Evolutionary conservation across 1,140 invertebrate genomes (phyloP).

Genomic region (Limonius californicus): DNA sequence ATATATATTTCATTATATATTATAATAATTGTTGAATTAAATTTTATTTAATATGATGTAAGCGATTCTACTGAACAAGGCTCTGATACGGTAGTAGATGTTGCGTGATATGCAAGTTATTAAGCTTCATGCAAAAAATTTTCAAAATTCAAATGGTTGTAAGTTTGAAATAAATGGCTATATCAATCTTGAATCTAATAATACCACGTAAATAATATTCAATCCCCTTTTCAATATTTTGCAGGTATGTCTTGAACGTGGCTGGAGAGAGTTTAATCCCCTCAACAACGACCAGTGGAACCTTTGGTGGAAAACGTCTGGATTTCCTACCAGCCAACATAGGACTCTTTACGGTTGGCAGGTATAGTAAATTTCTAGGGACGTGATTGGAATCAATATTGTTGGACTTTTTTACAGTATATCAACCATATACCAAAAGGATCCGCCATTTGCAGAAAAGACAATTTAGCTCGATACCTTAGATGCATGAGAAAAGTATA

Average conservation of each 20-base stretch:
- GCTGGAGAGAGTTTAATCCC: slow-evolving; percentile 70
- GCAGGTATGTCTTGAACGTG: slow-evolving; percentile 73
- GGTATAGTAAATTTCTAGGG: too few species aligned
- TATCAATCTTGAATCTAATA: too few species aligned
- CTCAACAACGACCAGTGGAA: slow-evolving; percentile 70
- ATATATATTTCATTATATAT: too few species aligned
- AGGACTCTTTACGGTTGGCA: slow-evolving; percentile 70
- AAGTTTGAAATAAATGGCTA: too few species aligned
- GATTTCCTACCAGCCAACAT: slow-evolving; percentile 66
- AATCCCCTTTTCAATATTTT: slow-evolving; percentile 10
- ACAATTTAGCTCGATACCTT: slow-evolving; percentile 71
- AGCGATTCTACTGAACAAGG: too few species aligned
- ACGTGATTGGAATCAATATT: not conserved
- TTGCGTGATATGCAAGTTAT: too few species aligned
- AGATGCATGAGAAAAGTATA: slow-evolving; percentile 78
- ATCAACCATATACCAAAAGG: slow-evolving; percentile 83
- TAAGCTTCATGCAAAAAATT: too few species aligned
- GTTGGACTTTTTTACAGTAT: slow-evolving; percentile 54
- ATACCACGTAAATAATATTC: not conserved
- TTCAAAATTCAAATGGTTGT: too few species aligned
- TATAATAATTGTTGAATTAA: too few species aligned
- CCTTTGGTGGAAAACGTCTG: slow-evolving; percentile 75
- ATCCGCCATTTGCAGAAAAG: slow-evolving; percentile 76
- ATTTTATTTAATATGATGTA: too few species aligned
- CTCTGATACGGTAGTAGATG: too few species aligned